Percentiles rank a stretch among this genome's conserved stretches.
Conservation (phyloP, 2,113 vertebrate genomes). For the Brienomyrus longianalis region DNA sequence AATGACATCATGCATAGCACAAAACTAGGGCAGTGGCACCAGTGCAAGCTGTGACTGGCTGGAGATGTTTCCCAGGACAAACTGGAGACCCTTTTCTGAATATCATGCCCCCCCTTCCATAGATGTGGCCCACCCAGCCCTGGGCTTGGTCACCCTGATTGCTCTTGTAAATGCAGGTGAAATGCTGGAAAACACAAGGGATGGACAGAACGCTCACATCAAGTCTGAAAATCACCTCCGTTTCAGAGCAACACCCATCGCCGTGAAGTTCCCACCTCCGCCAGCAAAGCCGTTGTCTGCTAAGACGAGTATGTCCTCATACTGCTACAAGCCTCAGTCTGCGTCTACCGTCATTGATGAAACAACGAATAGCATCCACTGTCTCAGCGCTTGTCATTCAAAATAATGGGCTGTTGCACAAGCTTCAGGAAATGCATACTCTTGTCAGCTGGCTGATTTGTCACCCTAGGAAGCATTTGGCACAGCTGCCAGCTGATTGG, state of each 20-base stretch:
- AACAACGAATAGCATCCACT: neutral
- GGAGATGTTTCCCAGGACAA: neutral
- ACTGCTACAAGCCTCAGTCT: neutral
- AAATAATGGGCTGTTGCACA: neutral
- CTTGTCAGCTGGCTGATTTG: neutral
- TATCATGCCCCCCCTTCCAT: neutral
- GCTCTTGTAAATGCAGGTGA: neutral
- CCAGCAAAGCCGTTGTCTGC: neutral
- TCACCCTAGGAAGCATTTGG: too few species aligned
- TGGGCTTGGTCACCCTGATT: neutral
- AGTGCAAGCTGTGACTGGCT: too few species aligned
- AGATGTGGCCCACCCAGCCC: neutral
- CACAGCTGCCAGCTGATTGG: conserved; percentile 1
- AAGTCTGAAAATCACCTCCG: neutral
- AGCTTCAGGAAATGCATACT: neutral
- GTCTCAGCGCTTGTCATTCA: neutral
- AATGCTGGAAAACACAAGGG: neutral
- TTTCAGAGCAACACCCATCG: neutral
- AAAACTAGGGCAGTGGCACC: neutral
- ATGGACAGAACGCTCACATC: neutral
- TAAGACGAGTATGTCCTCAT: neutral
- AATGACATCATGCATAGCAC: neutral
- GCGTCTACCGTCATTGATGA: neutral
- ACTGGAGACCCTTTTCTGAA: neutral
- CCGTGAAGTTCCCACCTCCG: neutral